Evolutionary conservation across 2,888 invertebrate species (phyloP).

Genomic region (Allygus modestus): DNA sequence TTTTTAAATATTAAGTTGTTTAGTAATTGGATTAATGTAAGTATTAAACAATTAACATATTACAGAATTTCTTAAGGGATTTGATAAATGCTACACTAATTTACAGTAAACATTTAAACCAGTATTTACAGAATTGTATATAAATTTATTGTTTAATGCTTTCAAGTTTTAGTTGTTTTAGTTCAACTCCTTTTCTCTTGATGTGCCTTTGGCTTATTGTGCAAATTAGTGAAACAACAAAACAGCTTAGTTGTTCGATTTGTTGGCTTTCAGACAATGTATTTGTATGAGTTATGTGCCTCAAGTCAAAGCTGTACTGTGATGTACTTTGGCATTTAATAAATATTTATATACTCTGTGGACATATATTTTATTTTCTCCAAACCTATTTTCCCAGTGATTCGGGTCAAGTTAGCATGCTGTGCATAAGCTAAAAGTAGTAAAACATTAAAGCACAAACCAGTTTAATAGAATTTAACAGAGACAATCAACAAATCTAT

Average conservation of each 20-base stretch:
- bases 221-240: not conserved
- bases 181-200: not conserved
- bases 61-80: not conserved
- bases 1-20: too few relatives aligned
- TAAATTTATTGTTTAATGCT: not conserved
- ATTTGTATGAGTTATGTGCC: constrained; percentile 5
- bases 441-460: too few relatives aligned
- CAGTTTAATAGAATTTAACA: too few relatives aligned
- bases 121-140: too few relatives aligned
- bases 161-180: not conserved
- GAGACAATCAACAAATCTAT: too few relatives aligned
- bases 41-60: not conserved
- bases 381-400: not conserved
- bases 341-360: constrained; percentile 27
- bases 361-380: not conserved
- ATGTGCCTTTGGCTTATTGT: constrained; percentile 13
- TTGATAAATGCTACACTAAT: too few relatives aligned
- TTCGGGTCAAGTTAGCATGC: too few relatives aligned
- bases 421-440: too few relatives aligned
- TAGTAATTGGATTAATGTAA: too few relatives aligned
- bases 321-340: constrained; percentile 33
- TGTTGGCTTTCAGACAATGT: constrained; percentile 2
- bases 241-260: not conserved
- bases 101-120: too few relatives aligned
- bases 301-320: constrained; percentile 9